These are phyloP conservation scores for Anser brachyrhynchus DNA, from an alignment of 2,113 vertebrate genomes.

Conservation along the genomic window DNA sequence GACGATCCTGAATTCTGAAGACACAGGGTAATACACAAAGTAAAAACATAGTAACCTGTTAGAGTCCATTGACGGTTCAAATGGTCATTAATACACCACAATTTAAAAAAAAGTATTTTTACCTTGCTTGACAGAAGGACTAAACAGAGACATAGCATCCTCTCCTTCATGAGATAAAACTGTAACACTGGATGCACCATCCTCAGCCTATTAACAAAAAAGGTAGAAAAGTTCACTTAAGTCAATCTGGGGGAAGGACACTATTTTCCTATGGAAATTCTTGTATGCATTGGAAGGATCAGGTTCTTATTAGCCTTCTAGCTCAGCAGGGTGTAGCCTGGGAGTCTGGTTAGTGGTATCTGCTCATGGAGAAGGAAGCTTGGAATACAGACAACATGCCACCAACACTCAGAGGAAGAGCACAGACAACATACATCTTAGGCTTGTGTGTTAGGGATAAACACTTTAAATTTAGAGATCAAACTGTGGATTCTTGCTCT, in stretches of 20 bases:
- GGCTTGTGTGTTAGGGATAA: neutral
- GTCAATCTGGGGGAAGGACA: neutral
- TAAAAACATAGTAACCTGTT: neutral
- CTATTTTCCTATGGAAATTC: neutral
- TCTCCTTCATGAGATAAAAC: slow-evolving; percentile 86
- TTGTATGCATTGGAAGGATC: neutral
- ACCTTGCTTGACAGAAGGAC: slow-evolving; percentile 79
- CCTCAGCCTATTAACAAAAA: slow-evolving; percentile 82
- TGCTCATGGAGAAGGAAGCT: neutral
- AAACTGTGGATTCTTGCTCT: neutral
- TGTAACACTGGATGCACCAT: slow-evolving; percentile 80
- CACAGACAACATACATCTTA: neutral
- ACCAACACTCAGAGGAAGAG: neutral
- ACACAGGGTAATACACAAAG: neutral
- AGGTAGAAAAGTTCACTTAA: neutral
- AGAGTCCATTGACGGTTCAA: neutral
- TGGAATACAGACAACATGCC: neutral
- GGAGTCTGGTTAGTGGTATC: neutral
- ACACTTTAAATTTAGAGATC: neutral
- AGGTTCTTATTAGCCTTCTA: neutral
- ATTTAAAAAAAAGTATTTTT: neutral
- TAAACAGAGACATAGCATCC: slow-evolving; percentile 83
- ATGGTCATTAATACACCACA: neutral
- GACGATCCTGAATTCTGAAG: neutral
- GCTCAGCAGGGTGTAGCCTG: neutral